Evolutionary conservation across 2,888 invertebrate species (phyloP).

Genomic region (Atherix ibis): DNA sequence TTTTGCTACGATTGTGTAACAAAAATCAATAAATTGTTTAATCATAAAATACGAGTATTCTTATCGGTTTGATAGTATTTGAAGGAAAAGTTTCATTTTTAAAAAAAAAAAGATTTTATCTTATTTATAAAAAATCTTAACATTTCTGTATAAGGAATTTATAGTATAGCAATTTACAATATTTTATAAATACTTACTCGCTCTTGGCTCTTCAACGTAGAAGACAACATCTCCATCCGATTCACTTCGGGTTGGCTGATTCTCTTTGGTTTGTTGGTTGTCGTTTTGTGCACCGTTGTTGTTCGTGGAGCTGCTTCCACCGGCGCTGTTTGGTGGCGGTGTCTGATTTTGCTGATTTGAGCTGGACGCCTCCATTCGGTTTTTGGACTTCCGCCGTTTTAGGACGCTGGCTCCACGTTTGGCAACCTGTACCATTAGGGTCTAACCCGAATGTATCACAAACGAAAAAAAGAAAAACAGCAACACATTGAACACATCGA

Average conservation of each 20-base stretch:
- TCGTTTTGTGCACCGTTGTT: constrained; percentile 4
- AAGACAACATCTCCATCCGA: constrained; percentile 48
- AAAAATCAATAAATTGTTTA: too few relatives aligned
- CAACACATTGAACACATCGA: constrained; percentile 21
- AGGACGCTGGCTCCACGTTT: constrained; percentile 59
- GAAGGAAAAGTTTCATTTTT: too few relatives aligned
- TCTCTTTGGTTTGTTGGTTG: constrained; percentile 11
- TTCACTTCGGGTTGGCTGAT: constrained; percentile 21
- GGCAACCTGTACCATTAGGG: constrained; percentile 55
- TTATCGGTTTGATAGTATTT: too few relatives aligned
- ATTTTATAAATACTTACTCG: constrained; percentile 33
- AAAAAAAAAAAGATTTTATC: too few relatives aligned
- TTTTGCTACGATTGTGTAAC: too few relatives aligned
- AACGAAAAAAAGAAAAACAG: constrained; percentile 14
- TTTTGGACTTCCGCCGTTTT: constrained; percentile 50
- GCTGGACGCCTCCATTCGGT: constrained; percentile 41
- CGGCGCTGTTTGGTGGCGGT: constrained; percentile 18
- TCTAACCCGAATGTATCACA: constrained; percentile 32
- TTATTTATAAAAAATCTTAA: too few relatives aligned
- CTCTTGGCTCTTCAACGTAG: constrained; percentile 46
- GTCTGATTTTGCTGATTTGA: constrained; percentile 15
- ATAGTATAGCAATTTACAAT: too few relatives aligned
- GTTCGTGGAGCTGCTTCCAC: constrained; percentile 11
- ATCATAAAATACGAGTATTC: too few relatives aligned
- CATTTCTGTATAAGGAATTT: too few relatives aligned